phyloP scores from a whole-genome alignment of 2,797 vertebrate species.

The Emydoidea blandingii region DNA sequence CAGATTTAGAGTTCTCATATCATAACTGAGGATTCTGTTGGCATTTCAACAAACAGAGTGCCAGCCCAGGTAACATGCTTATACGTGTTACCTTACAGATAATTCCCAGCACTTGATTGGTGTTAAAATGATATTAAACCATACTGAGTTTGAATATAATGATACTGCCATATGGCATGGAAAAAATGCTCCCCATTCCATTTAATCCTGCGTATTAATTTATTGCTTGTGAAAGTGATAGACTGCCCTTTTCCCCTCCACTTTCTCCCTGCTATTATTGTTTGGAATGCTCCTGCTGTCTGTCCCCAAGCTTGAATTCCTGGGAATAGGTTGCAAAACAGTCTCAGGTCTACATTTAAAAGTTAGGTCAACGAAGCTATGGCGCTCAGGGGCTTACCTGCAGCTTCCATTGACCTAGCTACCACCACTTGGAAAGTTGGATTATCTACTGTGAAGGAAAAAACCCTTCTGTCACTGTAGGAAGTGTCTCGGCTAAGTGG shows the following conservation, averaged over 20 bases:
- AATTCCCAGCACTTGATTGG: background rate
- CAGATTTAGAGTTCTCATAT: slow-evolving; percentile 33
- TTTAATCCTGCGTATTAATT: background rate
- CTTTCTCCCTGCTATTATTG: background rate
- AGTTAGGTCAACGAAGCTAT: background rate
- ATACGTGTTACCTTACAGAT: background rate
- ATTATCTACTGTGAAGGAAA: background rate
- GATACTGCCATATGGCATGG: background rate
- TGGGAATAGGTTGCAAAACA: background rate
- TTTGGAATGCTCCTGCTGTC: slow-evolving; percentile 10
- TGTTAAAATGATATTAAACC: background rate
- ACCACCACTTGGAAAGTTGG: background rate
- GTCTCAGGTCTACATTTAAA: background rate
- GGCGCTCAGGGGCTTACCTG: background rate
- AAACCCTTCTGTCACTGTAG: background rate
- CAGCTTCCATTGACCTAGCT: background rate
- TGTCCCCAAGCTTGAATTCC: background rate
- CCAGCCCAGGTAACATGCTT: background rate
- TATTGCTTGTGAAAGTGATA: background rate
- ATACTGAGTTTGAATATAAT: background rate
- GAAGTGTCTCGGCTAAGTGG: background rate
- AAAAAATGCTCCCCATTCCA: background rate
- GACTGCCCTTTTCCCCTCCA: background rate
- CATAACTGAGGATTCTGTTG: slow-evolving; percentile 10
- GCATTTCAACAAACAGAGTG: background rate